Evolutionary conservation across 1,140 invertebrate species (phyloP), one percentile per base, ranked within the genome.

Genomic region (Drosophila sechellia): DNA sequence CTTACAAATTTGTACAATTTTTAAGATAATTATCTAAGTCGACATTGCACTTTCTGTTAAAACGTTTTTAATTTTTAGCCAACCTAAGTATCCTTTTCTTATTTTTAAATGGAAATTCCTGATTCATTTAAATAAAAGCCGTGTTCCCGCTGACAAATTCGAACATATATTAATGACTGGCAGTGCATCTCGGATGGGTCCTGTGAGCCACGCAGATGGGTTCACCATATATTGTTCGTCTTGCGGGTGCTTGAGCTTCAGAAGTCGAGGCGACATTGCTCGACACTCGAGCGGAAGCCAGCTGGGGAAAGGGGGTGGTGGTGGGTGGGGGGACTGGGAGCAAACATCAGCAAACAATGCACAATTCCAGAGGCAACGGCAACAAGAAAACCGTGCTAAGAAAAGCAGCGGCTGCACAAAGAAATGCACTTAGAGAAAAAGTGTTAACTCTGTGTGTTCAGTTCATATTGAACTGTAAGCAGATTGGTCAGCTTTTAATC

Each of bases 281-380:
- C 74, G 61, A 81, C 72, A 54, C 66, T 76, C 25, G 60, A 54
- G 40, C 45, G 59, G 73, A 72, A 73, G 48, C 22, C 15, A 6
- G 22, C 5, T 53, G 45, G 48, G 39, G 39, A 12, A 8, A 61
- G 52, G 43, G 17, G 35, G 52, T 27, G 25, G 59, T 13, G n/a
- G 40, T 17, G 45, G 43, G 17, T 17, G 20, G 45, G 13, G 0
- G 25, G 5, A 12, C 57, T 77, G 48, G 69, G 69, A 75, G 80
- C 69, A 75, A 83, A 79, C 75, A 81, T 37, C 37, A 61, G 39
- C 48, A 59, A 22, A 43, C 52, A 79, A 73, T 42, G 65, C 63
- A 70, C 39, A 56, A 42, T 10, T 46, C 34, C 43, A 45, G 34
- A 25, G 50, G 46, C 34, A 46, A 39, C 25, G 48, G 15, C 27